A percentile compares a stretch with the other conserved stretches of the same genome.
Evolutionary conservation across 2,888 invertebrate genomes (phyloP).

Genomic region (Ctenicera cuprea): DNA sequence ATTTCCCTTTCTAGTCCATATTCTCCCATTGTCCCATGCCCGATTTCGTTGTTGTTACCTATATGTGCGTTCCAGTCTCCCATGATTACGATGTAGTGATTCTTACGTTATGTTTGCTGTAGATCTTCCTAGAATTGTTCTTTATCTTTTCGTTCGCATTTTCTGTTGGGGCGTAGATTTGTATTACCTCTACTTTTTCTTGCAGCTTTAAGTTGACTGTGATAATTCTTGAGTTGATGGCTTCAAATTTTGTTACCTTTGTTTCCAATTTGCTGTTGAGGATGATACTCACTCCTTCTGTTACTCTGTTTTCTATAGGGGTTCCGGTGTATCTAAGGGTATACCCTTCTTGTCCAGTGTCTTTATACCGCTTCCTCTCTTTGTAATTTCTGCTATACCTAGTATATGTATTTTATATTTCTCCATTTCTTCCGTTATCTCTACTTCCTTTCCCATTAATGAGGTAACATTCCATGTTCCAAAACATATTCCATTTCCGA

Average conservation of each 20-base stretch:
- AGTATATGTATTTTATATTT: no score
- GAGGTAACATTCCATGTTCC: constrained; percentile 11
- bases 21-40: no score
- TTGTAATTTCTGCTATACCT: constrained; percentile 6
- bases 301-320: constrained; percentile 7
- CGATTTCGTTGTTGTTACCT: no score
- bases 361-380: constrained; percentile 3
- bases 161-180: constrained; percentile 12
- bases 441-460: no score
- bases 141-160: constrained; percentile 8
- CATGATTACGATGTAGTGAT: constrained; percentile 5
- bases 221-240: no score
- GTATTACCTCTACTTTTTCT: constrained; percentile 6
- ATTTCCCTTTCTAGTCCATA: constrained; percentile 6
- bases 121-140: constrained; percentile 5
- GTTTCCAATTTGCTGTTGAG: constrained; percentile 6
- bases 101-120: not conserved
- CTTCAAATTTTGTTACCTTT: constrained; percentile 8
- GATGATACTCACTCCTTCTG: no score
- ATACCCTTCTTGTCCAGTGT: constrained; percentile 7
- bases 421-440: no score
- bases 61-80: constrained; percentile 1
- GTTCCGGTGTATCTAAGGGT: constrained; percentile 13
- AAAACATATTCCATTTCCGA: not conserved
- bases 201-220: no score